Base-by-base conservation (phyloP, 2,797 vertebrate genomes). In the Tolypeutes matacus region DNA sequence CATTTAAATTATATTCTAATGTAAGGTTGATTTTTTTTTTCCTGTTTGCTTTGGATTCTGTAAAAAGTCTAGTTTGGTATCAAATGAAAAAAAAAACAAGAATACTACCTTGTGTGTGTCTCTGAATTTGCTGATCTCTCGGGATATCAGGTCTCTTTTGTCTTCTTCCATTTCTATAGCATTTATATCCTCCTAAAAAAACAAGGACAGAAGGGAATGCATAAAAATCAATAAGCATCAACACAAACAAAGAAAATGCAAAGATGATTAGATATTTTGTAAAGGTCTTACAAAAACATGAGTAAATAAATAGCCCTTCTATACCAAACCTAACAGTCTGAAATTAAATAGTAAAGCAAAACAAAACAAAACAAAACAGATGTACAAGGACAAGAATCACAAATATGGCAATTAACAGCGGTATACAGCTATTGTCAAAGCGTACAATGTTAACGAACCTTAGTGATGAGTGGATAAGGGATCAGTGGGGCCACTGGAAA, bases 91-190 rank as follows among this genome's bases (percentile, higher is more conserved):
- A 97, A 98, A 98, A 56, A 31, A 56, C 94, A 98, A 98, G 97
- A 98, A 98, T 98, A 99, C 99, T 99, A 99, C 99, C 99, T 99
- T 99, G 98, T 99, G 99, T 96, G 99, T 99, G 98, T 99, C 99
- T 97, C 99, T 99, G 98, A 99, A 99, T 99, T 99, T 99, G 99
- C 99, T 99, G 99, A 99, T 99, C 99, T 99, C 99, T 98, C 99
- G 99, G 97, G 99, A 99, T 99, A 99, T 99, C 98, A 99, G 99
- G 98, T 99, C 99, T 98, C 99, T 99, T 99, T 99, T 99, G 98
- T 99, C 99, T 97, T 99, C 99, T 98, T 99, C 99, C 99, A 99
- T 99, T 98, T 99, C 99, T 98, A 99, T 99, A 96, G 99, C 99
- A 98, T 99, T 99, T 98, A 99, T 99, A 98, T 99, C 99, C 97